phyloP scores from a whole-genome alignment of 1,140 invertebrate genomes.

The Macrobrachium rosenbergii region DNA sequence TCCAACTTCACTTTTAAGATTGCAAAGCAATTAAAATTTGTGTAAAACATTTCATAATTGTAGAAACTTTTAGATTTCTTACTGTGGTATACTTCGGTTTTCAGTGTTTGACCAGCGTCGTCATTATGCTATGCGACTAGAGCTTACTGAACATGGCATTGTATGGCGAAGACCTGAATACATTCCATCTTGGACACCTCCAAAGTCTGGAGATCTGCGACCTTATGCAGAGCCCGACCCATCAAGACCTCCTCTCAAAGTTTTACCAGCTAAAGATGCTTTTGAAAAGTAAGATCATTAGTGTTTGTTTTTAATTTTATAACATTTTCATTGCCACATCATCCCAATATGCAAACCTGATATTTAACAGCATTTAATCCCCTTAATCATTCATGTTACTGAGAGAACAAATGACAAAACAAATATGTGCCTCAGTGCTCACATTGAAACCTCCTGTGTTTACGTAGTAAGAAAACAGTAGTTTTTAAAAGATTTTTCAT shows the following conservation, averaged over 20 bases:
- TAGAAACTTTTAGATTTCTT: too few relatives aligned
- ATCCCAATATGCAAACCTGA: not conserved
- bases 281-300: conserved; percentile 25
- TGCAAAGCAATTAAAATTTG: too few relatives aligned
- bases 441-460: too few relatives aligned
- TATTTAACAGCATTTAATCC: too few relatives aligned
- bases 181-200: conserved; percentile 33
- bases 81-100: too few relatives aligned
- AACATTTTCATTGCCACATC: not conserved
- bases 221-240: not conserved
- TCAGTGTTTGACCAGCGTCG: conserved; percentile 1
- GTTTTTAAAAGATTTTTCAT: too few relatives aligned
- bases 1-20: too few relatives aligned
- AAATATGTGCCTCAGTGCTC: too few relatives aligned
- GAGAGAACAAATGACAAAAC: too few relatives aligned
- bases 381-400: too few relatives aligned
- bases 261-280: not conserved
- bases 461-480: too few relatives aligned
- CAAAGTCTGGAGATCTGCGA: conserved; percentile 37
- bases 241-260: not conserved
- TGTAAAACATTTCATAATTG: too few relatives aligned
- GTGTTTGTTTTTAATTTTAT: not conserved
- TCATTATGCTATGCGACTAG: conserved; percentile 43
- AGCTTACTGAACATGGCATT: conserved; percentile 40
- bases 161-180: conserved; percentile 36